Conservation (phyloP, 1,140 invertebrate genomes). For the Elysia chlorotica region DNA sequence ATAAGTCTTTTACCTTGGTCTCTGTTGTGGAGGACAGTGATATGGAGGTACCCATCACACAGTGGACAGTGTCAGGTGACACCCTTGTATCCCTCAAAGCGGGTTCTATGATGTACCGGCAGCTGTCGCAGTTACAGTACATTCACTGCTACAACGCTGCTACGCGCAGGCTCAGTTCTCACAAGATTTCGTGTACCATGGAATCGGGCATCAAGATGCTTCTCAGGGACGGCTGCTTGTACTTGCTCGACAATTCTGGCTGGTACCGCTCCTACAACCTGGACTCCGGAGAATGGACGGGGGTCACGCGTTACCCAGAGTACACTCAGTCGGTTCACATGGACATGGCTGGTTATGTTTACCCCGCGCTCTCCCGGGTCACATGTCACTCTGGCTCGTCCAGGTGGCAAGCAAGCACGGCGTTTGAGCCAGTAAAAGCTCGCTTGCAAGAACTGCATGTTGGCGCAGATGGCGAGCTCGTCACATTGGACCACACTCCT, state of each 20-base stretch:
- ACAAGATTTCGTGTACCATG: constrained; percentile 5
- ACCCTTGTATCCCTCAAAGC: constrained; percentile 11
- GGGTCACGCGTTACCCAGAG: background rate
- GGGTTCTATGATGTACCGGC: constrained; percentile 11
- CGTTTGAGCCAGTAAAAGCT: background rate
- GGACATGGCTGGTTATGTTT: background rate
- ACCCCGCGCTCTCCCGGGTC: constrained; percentile 4
- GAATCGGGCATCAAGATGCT: constrained; percentile 14
- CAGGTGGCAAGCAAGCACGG: constrained; percentile 2
- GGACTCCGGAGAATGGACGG: background rate
- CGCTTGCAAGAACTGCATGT: background rate
- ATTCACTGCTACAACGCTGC: constrained; percentile 4
- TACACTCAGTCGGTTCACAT: background rate
- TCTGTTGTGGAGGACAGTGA: background rate
- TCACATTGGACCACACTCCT: background rate
- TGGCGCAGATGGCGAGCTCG: background rate
- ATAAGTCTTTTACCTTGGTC: background rate
- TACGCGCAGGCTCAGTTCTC: background rate
- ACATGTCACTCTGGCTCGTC: constrained; percentile 9
- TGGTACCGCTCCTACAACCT: constrained; percentile 8
- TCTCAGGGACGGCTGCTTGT: background rate
- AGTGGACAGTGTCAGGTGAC: constrained; percentile 14
- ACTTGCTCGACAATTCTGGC: background rate
- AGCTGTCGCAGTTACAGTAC: constrained; percentile 5
- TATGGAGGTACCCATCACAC: constrained; percentile 6